phyloP scores from a whole-genome alignment of 2,888 invertebrate genomes.

The Marasmarcha lunaedactyla region DNA sequence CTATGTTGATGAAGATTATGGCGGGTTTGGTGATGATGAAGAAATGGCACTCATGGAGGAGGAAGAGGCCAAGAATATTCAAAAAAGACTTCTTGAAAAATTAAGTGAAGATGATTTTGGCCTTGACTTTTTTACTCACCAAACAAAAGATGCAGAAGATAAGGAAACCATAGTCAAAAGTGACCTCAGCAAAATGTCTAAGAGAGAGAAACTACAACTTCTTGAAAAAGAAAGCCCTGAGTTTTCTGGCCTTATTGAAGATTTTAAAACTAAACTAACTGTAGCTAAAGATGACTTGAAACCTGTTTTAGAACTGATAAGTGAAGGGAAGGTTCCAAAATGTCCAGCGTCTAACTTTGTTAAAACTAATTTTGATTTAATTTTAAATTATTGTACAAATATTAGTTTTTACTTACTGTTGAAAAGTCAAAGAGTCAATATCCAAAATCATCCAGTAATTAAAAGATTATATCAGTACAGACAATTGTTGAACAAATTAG shows the following conservation, averaged over 20 bases:
- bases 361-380: slow-evolving; percentile 75
- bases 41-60: slow-evolving; percentile 83
- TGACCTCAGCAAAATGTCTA: slow-evolving; percentile 81
- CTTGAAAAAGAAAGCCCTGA: slow-evolving; percentile 91
- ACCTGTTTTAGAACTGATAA: slow-evolving; percentile 76
- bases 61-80: slow-evolving; percentile 84
- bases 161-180: slow-evolving; percentile 75
- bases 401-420: slow-evolving; percentile 87
- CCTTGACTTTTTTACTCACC: slow-evolving; percentile 67
- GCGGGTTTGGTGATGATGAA: slow-evolving; percentile 75
- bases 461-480: slow-evolving; percentile 86
- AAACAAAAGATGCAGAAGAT: slow-evolving; percentile 40
- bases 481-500: slow-evolving; percentile 80
- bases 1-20: slow-evolving; percentile 89
- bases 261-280: slow-evolving; percentile 79
- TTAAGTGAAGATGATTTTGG: slow-evolving; percentile 83
- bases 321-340: slow-evolving; percentile 71
- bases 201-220: slow-evolving; percentile 80
- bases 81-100: slow-evolving; percentile 80
- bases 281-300: slow-evolving; percentile 75
- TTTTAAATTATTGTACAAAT: slow-evolving; percentile 87
- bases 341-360: slow-evolving; percentile 79
- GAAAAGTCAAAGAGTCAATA: slow-evolving; percentile 78
- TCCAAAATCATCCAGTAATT: slow-evolving; percentile 90
- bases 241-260: slow-evolving; percentile 80